phyloP scores from a whole-genome alignment of 2,797 vertebrate species.

The Xerus rutilus region DNA sequence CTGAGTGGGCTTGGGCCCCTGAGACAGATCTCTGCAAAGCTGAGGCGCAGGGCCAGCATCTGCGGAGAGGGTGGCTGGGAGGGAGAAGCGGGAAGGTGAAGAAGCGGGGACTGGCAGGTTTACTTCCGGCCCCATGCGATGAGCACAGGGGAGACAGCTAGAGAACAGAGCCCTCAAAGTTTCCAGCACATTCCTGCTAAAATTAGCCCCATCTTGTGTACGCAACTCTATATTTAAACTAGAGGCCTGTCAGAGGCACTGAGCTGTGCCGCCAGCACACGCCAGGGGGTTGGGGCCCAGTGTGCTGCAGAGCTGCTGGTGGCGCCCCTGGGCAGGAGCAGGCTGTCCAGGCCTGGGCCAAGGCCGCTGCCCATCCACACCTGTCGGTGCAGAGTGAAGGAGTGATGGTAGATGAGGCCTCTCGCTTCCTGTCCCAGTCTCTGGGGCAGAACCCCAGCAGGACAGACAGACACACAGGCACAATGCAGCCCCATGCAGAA shows the following conservation, averaged over 20 bases:
- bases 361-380: background rate
- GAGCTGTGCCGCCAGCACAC: background rate
- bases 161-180: constrained; percentile 83
- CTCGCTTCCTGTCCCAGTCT: background rate
- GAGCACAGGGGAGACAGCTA: constrained; percentile 77
- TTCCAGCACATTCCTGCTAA: constrained; percentile 84
- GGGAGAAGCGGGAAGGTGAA: background rate
- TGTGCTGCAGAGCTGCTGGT: background rate
- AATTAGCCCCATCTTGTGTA: constrained; percentile 81
- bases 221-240: constrained; percentile 85
- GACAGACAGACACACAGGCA: background rate
- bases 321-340: background rate
- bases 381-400: background rate
- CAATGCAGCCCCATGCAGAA: background rate
- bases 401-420: fast-evolving
- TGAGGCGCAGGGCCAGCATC: background rate
- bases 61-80: background rate
- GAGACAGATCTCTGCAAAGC: background rate
- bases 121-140: constrained; percentile 45
- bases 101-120: background rate
- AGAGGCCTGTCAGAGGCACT: constrained; percentile 77
- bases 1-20: background rate
- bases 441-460: background rate
- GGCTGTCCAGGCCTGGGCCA: background rate
- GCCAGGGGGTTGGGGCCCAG: constrained; percentile 53